These are phyloP conservation scores for Phrynosoma platyrhinos DNA, from an alignment of 2,113 vertebrate genomes.

Conservation along the genomic window DNA sequence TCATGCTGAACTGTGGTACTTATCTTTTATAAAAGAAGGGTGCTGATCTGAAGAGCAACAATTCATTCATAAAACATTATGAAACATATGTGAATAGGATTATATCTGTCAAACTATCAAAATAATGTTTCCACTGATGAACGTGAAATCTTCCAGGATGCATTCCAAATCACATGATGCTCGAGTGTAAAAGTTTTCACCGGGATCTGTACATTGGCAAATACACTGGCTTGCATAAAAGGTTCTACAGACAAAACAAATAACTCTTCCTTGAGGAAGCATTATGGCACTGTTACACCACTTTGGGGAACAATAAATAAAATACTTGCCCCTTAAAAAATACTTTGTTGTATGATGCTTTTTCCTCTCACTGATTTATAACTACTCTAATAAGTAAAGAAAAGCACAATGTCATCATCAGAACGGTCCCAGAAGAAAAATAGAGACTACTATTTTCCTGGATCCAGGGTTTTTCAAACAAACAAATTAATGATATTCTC, in stretches of 20 bases:
- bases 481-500: not conserved
- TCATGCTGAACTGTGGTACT: conserved; percentile 72
- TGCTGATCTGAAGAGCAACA: conserved; percentile 69
- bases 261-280: conserved; percentile 16
- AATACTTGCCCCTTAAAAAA: not conserved
- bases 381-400: not conserved
- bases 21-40: conserved; percentile 71
- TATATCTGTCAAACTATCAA: conserved; percentile 66
- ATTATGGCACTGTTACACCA: not conserved
- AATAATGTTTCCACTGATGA: conserved; percentile 65
- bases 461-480: not conserved
- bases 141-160: conserved; percentile 69
- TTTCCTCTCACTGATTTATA: not conserved
- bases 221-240: conserved; percentile 70
- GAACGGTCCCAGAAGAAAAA: not conserved
- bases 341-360: not conserved
- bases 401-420: not conserved
- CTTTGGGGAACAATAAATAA: not conserved
- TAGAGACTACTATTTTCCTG: not conserved
- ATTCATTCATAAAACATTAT: conserved; percentile 65
- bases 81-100: conserved; percentile 60
- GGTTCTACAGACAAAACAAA: conserved; percentile 21
- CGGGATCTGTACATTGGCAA: conserved; percentile 74
- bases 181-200: conserved; percentile 72
- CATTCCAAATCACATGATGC: conserved; percentile 70